Base-by-base conservation (phyloP, 2,888 invertebrate species). In the Drosophila nr. medialis region DNA sequence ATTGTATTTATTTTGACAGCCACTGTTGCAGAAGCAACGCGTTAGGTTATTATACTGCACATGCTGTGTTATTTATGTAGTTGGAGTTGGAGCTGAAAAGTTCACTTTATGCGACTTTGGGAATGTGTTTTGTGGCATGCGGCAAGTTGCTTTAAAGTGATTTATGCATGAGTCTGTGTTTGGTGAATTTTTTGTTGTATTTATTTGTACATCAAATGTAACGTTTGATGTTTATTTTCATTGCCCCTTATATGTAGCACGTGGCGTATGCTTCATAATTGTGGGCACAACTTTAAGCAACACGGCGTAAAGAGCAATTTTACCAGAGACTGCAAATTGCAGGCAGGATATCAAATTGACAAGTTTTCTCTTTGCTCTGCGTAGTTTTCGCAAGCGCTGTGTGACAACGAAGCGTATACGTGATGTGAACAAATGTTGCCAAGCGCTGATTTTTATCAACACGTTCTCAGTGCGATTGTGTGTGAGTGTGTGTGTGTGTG, bases 1-100 rank as follows among this genome's bases (percentile, higher is more conserved):
- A 83, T 86, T 83, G 78, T 88, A 83, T 84, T 88, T 86, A 88
- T 84, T 84, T 84, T 88, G 83, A 84, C 86, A 86, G 88, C 84
- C 56, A 54, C 82, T 75, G 81, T 48, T 66, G 53, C 60, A 71
- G 69, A 49, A 51, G 53, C 34, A 51, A 48, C 56, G 75, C 56
- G 69, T 78, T 68, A 65, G 80, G 60, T 76, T 78, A 78, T 78
- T 78, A 78, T 72, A 58, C 80, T 64, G 76, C 76, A 80, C 72
- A 80, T 75, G 80, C 72, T 64, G 42, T 62, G 54, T 80, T 75
- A 68, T 75, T 77, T 80, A 79, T 79, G 63, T 75, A 75, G 66
- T 59, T 79, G n/a, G 38, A 67, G 66, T 59, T 79, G 15, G 45
- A 48, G 48, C 24, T 54, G 7, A 42, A 58, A 63, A 67, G 54